These are phyloP conservation scores for Liopterus haemorrhoidalis DNA, from an alignment of 2,888 invertebrate species.

Conservation along the genomic window DNA sequence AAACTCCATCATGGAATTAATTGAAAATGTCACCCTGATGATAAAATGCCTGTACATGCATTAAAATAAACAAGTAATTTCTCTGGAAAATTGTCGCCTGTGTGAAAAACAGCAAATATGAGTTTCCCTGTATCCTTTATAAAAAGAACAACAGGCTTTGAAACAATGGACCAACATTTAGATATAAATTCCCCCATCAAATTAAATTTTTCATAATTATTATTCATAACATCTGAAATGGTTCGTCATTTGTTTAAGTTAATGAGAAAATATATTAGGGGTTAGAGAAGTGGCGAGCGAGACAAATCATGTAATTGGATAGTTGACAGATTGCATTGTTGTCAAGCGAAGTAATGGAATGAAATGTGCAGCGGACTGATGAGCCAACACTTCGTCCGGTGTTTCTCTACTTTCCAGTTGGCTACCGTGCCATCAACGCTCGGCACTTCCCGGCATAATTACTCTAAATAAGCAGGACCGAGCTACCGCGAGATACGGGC, in stretches of 20 bases:
- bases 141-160: not conserved
- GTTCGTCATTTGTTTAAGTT: conserved; percentile 37
- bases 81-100: too few relatives aligned
- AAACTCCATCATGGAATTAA: too few relatives aligned
- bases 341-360: conserved; percentile 35
- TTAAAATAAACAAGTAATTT: too few relatives aligned
- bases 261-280: conserved; percentile 38
- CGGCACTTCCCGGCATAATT: not conserved
- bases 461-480: not conserved
- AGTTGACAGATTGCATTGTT: conserved; percentile 38
- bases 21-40: too few relatives aligned
- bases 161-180: conserved; percentile 6
- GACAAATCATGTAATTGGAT: conserved; percentile 40
- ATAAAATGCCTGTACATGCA: too few relatives aligned
- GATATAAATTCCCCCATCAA: conserved; percentile 20
- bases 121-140: too few relatives aligned
- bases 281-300: conserved; percentile 28
- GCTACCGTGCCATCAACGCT: not conserved
- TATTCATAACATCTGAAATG: conserved; percentile 37
- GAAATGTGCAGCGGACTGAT: conserved; percentile 29
- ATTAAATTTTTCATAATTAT: conserved; percentile 36
- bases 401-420: not conserved
- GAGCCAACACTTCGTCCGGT: not conserved
- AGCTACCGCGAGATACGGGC: not conserved
- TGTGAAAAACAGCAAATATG: too few relatives aligned